phyloP scores from a whole-genome alignment of 2,797 vertebrate species.

The Poecilia picta region DNA sequence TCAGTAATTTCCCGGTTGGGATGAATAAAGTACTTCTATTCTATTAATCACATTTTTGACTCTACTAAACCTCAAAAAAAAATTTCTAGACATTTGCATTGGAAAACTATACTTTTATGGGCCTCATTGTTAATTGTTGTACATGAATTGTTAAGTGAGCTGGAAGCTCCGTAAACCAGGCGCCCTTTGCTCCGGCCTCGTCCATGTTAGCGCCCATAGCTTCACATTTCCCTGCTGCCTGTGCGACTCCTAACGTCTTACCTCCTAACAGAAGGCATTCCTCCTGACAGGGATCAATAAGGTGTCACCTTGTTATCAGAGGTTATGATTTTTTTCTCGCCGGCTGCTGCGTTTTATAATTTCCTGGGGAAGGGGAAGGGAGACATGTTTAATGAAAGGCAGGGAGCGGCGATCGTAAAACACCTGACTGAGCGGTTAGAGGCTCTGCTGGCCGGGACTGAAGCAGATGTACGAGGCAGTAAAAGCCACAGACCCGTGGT shows the following conservation, averaged over 20 bases:
- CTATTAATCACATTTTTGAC: no score
- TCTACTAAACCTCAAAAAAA: not conserved
- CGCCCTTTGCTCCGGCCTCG: not conserved
- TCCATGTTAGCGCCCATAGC: not conserved
- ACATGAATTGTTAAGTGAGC: not conserved
- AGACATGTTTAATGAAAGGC: conserved; percentile 25
- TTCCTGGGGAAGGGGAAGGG: conserved; percentile 28
- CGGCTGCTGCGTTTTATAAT: conserved; percentile 32
- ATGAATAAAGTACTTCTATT: no score
- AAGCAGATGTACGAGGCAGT: conserved; percentile 50
- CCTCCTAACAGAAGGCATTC: not conserved
- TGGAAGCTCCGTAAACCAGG: not conserved
- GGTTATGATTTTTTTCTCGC: conserved; percentile 34
- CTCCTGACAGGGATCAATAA: conserved; percentile 50
- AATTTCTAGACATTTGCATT: not conserved
- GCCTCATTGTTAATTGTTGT: not conserved
- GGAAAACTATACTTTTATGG: not conserved
- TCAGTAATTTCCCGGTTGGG: no score
- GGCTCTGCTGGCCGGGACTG: conserved; percentile 31
- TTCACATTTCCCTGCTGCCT: not conserved
- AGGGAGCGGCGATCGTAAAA: conserved; percentile 37
- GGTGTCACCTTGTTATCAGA: conserved; percentile 35
- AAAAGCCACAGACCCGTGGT: conserved; percentile 57
- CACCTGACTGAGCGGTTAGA: conserved; percentile 44
- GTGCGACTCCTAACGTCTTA: conserved; percentile 17